Conservation (phyloP, 2,113 vertebrate genomes). For the Campylomormyrus tamandua region DNA sequence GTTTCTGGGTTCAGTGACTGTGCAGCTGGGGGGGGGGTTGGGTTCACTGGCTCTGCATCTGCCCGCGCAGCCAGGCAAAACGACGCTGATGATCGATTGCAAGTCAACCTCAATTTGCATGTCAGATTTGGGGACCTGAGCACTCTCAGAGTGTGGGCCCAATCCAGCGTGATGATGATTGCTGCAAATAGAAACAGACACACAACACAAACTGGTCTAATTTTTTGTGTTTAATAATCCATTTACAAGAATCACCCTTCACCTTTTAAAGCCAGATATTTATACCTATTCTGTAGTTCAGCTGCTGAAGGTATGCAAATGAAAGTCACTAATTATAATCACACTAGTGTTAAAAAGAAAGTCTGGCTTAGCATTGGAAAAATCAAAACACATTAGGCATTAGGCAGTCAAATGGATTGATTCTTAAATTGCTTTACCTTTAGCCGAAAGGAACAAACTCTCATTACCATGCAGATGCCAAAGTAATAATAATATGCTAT, state of each 20-base stretch:
- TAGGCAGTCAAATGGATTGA: conserved; percentile 49
- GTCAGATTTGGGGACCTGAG: conserved; percentile 12
- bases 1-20: conserved; percentile 25
- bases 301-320: conserved; percentile 53
- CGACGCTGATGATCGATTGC: conserved; percentile 21
- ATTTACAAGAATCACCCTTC: conserved; percentile 21
- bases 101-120: conserved; percentile 30
- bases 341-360: conserved; percentile 43
- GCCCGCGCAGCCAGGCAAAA: conserved; percentile 18
- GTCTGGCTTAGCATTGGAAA: conserved; percentile 57
- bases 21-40: conserved; percentile 4
- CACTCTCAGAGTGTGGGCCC: neutral
- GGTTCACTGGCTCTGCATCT: conserved; percentile 9
- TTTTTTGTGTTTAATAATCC: conserved; percentile 27
- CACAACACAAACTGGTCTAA: conserved; percentile 28
- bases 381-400: conserved; percentile 61
- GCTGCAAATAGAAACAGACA: conserved; percentile 36
- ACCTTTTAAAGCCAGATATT: conserved; percentile 32
- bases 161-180: neutral
- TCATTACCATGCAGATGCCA: neutral
- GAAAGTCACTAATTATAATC: conserved; percentile 57
- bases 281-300: conserved; percentile 33
- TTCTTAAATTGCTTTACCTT: conserved; percentile 45
- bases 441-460: conserved; percentile 42
- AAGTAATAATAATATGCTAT: neutral